Evolutionary conservation across 1,140 invertebrate genomes (phyloP), one percentile per base, ranked within the genome.

Genomic region (Hyposmocoma kahamanoa): DNA sequence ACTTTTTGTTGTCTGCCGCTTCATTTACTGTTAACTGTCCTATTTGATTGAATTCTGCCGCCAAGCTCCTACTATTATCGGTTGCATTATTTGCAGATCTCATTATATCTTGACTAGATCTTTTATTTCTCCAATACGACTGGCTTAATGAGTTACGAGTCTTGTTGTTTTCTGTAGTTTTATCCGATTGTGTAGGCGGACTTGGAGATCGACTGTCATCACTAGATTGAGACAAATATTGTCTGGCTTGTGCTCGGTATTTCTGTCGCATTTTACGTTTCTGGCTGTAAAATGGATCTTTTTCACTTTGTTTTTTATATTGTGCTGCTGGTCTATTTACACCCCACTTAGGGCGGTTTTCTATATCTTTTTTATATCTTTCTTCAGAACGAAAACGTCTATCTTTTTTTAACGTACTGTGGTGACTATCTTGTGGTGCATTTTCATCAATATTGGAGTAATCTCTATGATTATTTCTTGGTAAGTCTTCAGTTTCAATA

Each of bases 291-390:
- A 92, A 89, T 15, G 91, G 91, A 80, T 93, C 92, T 67, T 93
- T 92, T 68, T 93, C 92, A 59, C 92, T 93, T 79, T 93, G 92
- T 53, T 93, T 93, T 55, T 92, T 87, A 65, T 93, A 94, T 54
- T 92, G 89, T 9, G 90, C 92, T 22, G 88, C 90, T 42, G 91
- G 91, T 58, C 90, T 88, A 61, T 91, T 91, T 0, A 89, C 90
- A 19, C 90, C 90, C 91, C 90, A 92, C 64, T 91, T 91, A 0
- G 91, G 91, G 47, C 90, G 84, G 56, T 87, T 90, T 63, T 89
- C 88, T 43, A 88, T 76, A 58, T 87, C 86, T 62, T 88, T 87
- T 57, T 81, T 86, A 47, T 60, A 81, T 53, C 86, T 76, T 53
- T 88, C 86, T 59, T 88, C 87, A 26, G 83, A 88, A 34, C 87